phyloP scores from a whole-genome alignment of 2,113 vertebrate genomes.

The Limnothrissa miodon region DNA sequence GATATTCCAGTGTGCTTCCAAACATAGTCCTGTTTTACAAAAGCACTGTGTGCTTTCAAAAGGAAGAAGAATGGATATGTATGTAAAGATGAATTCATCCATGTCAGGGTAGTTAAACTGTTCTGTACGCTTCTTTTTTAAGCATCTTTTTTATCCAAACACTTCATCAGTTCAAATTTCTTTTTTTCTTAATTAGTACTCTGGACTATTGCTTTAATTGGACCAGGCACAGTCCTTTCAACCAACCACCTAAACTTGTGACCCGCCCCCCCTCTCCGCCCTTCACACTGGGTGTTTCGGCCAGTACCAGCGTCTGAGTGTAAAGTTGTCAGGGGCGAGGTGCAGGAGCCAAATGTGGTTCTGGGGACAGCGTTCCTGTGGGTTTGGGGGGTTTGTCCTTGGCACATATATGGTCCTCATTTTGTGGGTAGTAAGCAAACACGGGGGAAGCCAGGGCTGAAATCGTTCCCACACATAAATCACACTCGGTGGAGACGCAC shows the following conservation, averaged over 20 bases:
- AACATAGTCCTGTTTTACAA: too few relatives aligned
- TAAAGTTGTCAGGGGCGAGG: neutral
- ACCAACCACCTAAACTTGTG: neutral
- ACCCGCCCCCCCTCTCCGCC: neutral
- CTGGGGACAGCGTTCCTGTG: neutral
- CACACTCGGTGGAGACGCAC: slow-evolving; percentile 5
- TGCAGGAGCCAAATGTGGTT: neutral
- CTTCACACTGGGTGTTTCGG: neutral
- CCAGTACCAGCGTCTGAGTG: neutral
- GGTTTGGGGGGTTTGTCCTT: neutral
- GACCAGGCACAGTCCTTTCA: neutral
- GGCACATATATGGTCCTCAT: neutral
- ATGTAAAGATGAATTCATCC: too few relatives aligned
- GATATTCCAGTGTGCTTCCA: too few relatives aligned
- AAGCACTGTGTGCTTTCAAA: too few relatives aligned
- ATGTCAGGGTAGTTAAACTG: too few relatives aligned
- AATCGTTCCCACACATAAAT: slow-evolving; percentile 6
- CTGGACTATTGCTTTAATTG: neutral
- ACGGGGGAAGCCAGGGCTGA: neutral
- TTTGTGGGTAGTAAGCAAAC: slow-evolving; percentile 16
- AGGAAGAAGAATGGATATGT: too few relatives aligned
- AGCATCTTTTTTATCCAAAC: too few relatives aligned
- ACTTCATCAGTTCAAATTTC: too few relatives aligned
- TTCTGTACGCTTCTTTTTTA: too few relatives aligned
- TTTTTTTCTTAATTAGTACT: too few relatives aligned